Evolutionary conservation across 2,113 vertebrate genomes (phyloP), one percentile per base, ranked within the genome.

Genomic region (Procapra przewalskii): DNA sequence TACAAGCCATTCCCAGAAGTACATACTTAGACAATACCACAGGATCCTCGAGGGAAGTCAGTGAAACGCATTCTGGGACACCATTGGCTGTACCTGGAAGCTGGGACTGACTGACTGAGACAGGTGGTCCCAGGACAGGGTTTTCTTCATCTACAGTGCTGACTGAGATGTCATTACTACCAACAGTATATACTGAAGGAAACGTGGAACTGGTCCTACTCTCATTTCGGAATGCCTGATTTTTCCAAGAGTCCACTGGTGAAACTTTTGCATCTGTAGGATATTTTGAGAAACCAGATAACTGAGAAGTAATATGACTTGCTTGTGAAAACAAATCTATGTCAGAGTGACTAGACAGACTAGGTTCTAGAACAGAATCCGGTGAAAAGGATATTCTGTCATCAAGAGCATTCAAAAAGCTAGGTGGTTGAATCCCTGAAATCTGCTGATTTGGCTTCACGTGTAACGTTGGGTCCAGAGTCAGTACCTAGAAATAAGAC

Each of bases 11-110:
- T 86, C 59, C 40, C 50, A 89, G 93, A 97, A 96, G 55, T 40
- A 98, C 99, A 99, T 99, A 99, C 99, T 99, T 99, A 59, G 99
- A 99, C 84, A 99, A 98, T 25, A 99, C 97, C 45, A 99, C 99
- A 43, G 99, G 99, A 98, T 99, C 99, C 90, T 99, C 99, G 71
- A 99, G 62, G 31, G 99, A 99, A 50, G 98, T 62, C 94, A 98
- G 84, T 33, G 98, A 98, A 94, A 99, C 97, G 25, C 97, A 98
- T 88, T 99, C 99, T 96, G 98, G 97, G 92, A 98, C 97, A 77
- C 96, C 97, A 94, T 5, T 98, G 84, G 98, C 98, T 98, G 97
- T 96, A 97, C 97, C 98, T 82, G 96, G 97, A 90, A 97, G 83
- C 90, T 94, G 98, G n/a, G 91, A 98, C 52, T 97, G 98, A 97